Conservation (phyloP, 2,113 vertebrate genomes). For the Malaclemys terrapin region DNA sequence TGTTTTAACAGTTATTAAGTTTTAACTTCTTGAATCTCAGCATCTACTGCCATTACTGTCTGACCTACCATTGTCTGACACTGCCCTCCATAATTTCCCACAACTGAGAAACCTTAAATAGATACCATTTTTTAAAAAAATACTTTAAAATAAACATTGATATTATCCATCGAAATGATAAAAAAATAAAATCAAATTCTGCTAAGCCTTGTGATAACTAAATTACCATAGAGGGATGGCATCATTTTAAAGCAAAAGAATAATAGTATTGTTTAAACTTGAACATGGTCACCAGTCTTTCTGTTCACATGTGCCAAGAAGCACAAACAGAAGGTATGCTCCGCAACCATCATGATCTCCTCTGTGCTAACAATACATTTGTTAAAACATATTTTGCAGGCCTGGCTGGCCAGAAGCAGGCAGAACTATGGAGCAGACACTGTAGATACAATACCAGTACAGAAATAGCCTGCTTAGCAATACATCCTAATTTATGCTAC, state of each 20-base stretch:
- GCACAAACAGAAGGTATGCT: constrained; percentile 22
- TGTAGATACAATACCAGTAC: background rate
- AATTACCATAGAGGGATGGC: constrained; percentile 6
- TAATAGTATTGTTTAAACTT: constrained; percentile 39
- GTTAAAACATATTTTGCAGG: background rate
- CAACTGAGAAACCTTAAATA: background rate
- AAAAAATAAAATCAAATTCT: background rate
- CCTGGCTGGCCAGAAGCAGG: background rate
- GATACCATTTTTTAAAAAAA: background rate
- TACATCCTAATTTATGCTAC: constrained; percentile 19
- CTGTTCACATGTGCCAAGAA: constrained; percentile 12
- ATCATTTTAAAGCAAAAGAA: constrained; percentile 51
- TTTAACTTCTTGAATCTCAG: background rate
- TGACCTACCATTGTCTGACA: background rate
- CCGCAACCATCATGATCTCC: background rate
- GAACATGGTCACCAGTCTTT: constrained; percentile 1
- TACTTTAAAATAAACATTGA: background rate
- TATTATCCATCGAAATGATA: background rate
- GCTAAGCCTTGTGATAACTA: background rate
- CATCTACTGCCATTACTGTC: background rate
- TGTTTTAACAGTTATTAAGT: background rate
- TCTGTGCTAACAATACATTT: background rate
- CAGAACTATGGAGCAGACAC: background rate
- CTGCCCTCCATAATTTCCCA: background rate
- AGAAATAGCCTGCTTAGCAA: background rate